Base-by-base conservation (phyloP, 2,888 invertebrate genomes). In the Tricholauxania praeusta region DNA sequence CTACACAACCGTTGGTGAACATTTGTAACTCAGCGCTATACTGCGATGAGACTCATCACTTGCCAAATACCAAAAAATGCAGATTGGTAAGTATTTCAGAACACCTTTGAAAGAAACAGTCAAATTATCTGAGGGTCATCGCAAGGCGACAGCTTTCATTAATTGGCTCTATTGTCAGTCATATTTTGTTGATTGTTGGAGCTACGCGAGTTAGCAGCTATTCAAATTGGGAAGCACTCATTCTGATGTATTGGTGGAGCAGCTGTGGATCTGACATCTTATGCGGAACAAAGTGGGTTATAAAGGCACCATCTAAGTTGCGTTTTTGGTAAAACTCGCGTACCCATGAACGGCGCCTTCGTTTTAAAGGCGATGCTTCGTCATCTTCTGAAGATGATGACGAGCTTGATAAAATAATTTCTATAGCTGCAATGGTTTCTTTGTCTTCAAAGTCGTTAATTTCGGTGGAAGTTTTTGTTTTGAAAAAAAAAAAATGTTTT, bases 251-350 rank as follows among this genome's bases (percentile, higher is more conserved):
- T 14, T 59, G 59, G 14, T 59, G 28, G 5, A 59, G 59, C 59
- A 59, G 59, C 28, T 59, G 22, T 59, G 22, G 22, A 14, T 59
- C 59, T 2, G 59, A 22, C 59, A 59, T 59, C 22, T 59, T 59
- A 8, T 22, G 14, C 12, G 5, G 19, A 12, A 8, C 12, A 6
- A 59, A 59, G 59, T 59, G 59, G 12, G 59, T 59, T 28, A 5
- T 22, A 12, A 12, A 59, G 1, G 59, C 19, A 59, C 28, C 59
- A 12, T 59, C 59, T 12, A 12, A 12, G 19, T 19, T 19, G 14
- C 59, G 59, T 0, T 22, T 12, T 59, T 59, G 8, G 5, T 59
- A 59, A 59, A 59, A 59, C 2, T n/a, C 10, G 2, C n/a, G n/a
- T n/a, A n/a, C n/a, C n/a, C n/a, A n/a, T n/a, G n/a, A n/a, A n/a